Base-by-base conservation (phyloP, 2,888 invertebrate genomes). In the Palloptera scutellata region DNA sequence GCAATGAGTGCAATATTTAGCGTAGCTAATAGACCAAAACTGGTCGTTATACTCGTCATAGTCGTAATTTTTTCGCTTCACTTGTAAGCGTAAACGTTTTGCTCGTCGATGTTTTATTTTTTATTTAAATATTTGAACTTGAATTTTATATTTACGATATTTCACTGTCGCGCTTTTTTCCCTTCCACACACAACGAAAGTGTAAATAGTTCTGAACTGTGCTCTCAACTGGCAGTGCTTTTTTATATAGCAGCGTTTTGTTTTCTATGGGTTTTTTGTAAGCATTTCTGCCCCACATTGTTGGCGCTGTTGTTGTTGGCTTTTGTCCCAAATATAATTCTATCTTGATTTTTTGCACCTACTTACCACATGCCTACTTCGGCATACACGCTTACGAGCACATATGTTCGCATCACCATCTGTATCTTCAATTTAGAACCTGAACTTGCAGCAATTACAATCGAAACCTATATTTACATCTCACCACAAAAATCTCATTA, bases 171-270 rank as follows among this genome's bases (percentile, higher is more conserved):
- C 53, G 40, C 60, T 51, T 59, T 43, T 61, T 42, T 51, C 61
- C 67, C 67, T 64, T 59, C 66, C 62, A 13, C 17, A 64, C 70
- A 67, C 19, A 64, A 69, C 65, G 48, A 70, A 66, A 57, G 76
- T 61, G 74, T 64, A 64, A 72, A 75, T 72, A 75, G 74, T 80
- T 80, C 79, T 80, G 78, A 80, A 71, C 79, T 74, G 69, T 65
- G 63, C 52, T 53, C 72, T 68, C 76, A 71, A 60, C 71, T 54
- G 67, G 67, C 74, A 61, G 45, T 70, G 74, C 71, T 71, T 67
- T 71, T 79, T 79, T 79, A 80, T 79, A 77, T 70, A 70, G 59
- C 30, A 67, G 69, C 66, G 57, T 65, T 15, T 70, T n/a, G n/a
- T 52, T 53, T 42, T n/a, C 1, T 61, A 51, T 58, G 48, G 45